These are phyloP conservation scores for Drosophila kambysellisi DNA, from an alignment of 2,888 invertebrate species.

Conservation along the genomic window DNA sequence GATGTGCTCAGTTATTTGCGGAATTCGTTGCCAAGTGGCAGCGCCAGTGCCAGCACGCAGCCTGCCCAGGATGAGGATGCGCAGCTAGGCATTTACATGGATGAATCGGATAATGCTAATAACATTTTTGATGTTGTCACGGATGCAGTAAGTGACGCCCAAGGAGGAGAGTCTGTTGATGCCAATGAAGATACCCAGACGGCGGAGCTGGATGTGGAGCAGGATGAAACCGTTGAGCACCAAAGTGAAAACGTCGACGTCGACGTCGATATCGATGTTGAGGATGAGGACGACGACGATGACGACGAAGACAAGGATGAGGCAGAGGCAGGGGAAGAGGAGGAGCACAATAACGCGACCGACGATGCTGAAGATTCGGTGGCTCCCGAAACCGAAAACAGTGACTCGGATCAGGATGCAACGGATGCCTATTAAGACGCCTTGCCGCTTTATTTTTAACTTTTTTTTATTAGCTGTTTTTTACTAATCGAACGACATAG, in stretches of 20 bases:
- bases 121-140: conserved; percentile 46
- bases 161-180: conserved; percentile 25
- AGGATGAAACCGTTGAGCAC: conserved; percentile 2
- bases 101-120: conserved; percentile 35
- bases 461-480: conserved; percentile 13
- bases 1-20: conserved; percentile 39
- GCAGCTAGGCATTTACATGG: conserved; percentile 50
- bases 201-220: conserved; percentile 18
- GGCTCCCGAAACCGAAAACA: conserved; percentile 21
- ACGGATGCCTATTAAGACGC: conserved; percentile 33
- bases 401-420: conserved; percentile 29
- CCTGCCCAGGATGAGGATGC: conserved; percentile 36
- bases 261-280: conserved; percentile 6
- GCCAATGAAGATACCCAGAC: conserved; percentile 39
- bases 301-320: conserved; percentile 19
- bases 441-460: conserved; percentile 27
- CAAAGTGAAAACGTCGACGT: conserved; percentile 4
- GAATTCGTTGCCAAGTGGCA: conserved; percentile 6
- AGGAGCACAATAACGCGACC: conserved; percentile 13
- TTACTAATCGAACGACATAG: conserved; percentile 18
- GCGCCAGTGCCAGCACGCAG: conserved; percentile 4
- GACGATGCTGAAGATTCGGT: conserved; percentile 29
- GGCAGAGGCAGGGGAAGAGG: conserved; percentile 11
- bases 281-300: conserved; percentile 26
- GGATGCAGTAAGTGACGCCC: conserved; percentile 25